These are phyloP conservation scores for Palythoa grandiflora DNA, from an alignment of 92 coral and sea anemone genomes.

Conservation along the genomic window DNA sequence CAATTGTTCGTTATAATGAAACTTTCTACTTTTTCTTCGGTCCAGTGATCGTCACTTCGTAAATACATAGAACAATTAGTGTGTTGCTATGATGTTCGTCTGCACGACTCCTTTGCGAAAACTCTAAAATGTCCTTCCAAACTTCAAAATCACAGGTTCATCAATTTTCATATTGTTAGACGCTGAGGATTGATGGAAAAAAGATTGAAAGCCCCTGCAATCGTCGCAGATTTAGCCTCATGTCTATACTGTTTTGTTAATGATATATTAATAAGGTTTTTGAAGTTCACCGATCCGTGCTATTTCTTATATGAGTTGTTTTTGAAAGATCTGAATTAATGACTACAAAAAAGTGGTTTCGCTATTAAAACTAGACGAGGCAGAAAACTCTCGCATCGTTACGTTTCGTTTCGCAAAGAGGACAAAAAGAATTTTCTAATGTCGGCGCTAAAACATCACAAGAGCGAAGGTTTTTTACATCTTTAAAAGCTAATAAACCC, in stretches of 20 bases:
- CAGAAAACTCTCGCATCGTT: not conserved
- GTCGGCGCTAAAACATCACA: not conserved
- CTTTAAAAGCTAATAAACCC: not conserved
- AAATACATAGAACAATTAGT: not conserved
- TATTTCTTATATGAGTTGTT: slow-evolving; percentile 32
- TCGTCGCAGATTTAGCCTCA: not conserved
- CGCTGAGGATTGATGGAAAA: not conserved
- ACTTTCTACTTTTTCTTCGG: slow-evolving; percentile 48
- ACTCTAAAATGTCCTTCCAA: not conserved
- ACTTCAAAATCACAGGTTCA: not conserved
- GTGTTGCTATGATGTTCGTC: slow-evolving; percentile 1
- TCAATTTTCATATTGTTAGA: not conserved
- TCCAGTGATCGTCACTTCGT: slow-evolving; percentile 18
- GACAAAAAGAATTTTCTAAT: not conserved
- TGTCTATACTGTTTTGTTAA: not conserved
- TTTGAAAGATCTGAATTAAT: slow-evolving; percentile 24
- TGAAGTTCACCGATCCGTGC: slow-evolving; percentile 48
- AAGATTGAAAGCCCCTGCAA: not conserved
- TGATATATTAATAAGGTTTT: slow-evolving; percentile 11
- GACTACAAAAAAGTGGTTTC: slow-evolving; percentile 32
- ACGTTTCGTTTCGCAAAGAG: not conserved
- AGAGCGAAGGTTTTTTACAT: not conserved
- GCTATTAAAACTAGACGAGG: not conserved
- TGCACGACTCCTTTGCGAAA: slow-evolving; percentile 29
- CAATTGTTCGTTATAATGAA: slow-evolving; percentile 9